Percentiles rank a stretch among this genome's conserved stretches.
phyloP scores from a whole-genome alignment of 1,140 invertebrate genomes.

The Brachionus asplanchnoidis region DNA sequence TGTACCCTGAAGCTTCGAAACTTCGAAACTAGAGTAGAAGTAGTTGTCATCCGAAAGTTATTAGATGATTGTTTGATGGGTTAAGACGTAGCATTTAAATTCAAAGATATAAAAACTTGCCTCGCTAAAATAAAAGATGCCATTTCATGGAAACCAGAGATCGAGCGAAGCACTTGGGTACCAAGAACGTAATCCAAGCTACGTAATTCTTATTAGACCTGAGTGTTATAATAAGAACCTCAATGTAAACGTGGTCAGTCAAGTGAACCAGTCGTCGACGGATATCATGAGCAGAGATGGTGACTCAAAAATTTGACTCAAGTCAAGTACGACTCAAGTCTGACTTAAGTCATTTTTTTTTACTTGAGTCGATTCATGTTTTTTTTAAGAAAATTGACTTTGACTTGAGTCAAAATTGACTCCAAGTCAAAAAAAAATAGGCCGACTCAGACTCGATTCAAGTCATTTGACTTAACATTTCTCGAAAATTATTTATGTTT shows the following conservation, averaged over 20 bases:
- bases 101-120: background rate
- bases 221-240: background rate
- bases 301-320: too few relatives aligned
- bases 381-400: too few relatives aligned
- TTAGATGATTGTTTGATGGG: background rate
- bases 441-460: too few relatives aligned
- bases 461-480: too few relatives aligned
- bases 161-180: background rate
- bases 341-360: too few relatives aligned
- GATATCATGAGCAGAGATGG: background rate
- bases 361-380: too few relatives aligned
- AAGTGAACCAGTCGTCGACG: background rate
- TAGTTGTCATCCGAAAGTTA: background rate
- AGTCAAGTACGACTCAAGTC: too few relatives aligned
- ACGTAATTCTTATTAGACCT: too few relatives aligned
- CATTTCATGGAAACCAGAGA: background rate
- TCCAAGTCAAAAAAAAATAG: too few relatives aligned
- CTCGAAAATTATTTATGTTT: too few relatives aligned
- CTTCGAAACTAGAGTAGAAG: background rate
- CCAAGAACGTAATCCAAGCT: background rate
- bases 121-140: background rate
- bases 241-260: background rate
- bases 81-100: too few relatives aligned
- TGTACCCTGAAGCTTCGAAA: background rate
- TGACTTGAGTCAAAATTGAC: too few relatives aligned